Evolutionary conservation across 35 echinoderm and acorn worm genomes (phyloP), one percentile per base, ranked within the genome.

Genomic region (Apostichopus japonicus): DNA sequence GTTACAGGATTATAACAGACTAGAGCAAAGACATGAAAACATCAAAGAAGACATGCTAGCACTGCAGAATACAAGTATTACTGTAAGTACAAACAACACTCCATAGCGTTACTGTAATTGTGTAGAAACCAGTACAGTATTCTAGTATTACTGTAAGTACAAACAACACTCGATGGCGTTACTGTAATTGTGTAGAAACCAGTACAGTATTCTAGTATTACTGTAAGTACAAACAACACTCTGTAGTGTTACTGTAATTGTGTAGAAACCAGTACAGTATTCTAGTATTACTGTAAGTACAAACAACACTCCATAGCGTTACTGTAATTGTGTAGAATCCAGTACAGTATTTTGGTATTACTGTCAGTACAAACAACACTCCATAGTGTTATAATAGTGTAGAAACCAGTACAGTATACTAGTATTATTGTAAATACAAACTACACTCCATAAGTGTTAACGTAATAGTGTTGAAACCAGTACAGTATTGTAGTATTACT

Each of bases 11-110:
- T 98, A 96, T 93, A 79, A 23, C 8, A 83, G 97, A 13, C 79
- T 98, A 54, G 97, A 98, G 82, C 97, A 98, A 76, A 82, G 97
- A 51, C 90, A 93, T 77, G 94, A 98, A 58, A 98, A 98, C 76
- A 80, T 98, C 22, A 94, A 98, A 58, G 97, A 98, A 81, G 97
- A 98, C 91, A 92, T 97, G 80, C 65, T 90, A 92, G 93, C 94
- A 14, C n/a, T 95, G 10, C 86, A 95, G 86, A 93, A 81, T 75
- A 62, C 80, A 8, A 81, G 80, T 70, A 55, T 92, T 9, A 56
- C 76, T 3, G 78, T 89, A 22, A 72, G 86, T 65, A 88, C n/a
- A n/a, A 13, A 73, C 14, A 73, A 23, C 17, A 73, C 71, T 67
- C 10, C 5, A 14, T 6, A 73, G 4, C 6, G 17, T 73, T 73